phyloP scores from a whole-genome alignment of 2,113 vertebrate genomes.

The Siniperca chuatsi region DNA sequence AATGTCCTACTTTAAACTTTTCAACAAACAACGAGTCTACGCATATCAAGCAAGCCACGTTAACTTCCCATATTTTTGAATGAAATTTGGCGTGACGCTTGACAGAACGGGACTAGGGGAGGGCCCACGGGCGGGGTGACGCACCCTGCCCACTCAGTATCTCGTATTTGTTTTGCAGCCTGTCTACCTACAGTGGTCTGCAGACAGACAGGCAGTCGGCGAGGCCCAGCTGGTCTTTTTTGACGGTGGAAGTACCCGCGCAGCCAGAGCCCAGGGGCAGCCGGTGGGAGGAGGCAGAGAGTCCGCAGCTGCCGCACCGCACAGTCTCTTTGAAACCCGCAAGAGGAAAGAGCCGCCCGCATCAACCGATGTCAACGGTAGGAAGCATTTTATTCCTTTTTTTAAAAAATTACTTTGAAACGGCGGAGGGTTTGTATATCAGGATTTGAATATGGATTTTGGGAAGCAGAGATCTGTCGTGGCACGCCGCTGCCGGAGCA shows the following conservation, averaged over 20 bases:
- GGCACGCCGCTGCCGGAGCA: constrained; percentile 51
- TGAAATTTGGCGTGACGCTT: constrained; percentile 24
- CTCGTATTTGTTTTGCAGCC: constrained; percentile 18
- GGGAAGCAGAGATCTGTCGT: background rate
- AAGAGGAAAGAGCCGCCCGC: constrained; percentile 58
- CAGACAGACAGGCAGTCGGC: constrained; percentile 20
- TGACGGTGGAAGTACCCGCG: constrained; percentile 35
- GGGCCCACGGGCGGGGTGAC: constrained; percentile 41
- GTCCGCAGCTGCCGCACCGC: constrained; percentile 62
- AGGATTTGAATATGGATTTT: background rate
- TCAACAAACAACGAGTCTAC: background rate
- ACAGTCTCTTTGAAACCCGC: constrained; percentile 59
- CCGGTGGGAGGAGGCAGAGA: constrained; percentile 77
- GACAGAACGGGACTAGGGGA: constrained; percentile 22
- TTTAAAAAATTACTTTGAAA: background rate
- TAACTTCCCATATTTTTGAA: constrained; percentile 3
- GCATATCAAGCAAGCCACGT: background rate
- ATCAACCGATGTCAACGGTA: constrained; percentile 71
- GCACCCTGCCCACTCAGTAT: constrained; percentile 47
- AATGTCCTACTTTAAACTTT: background rate
- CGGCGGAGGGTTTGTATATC: accelerated
- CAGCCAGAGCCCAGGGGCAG: constrained; percentile 64
- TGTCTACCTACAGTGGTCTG: constrained; percentile 18
- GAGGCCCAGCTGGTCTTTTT: constrained; percentile 3
- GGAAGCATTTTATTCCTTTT: background rate